Evolutionary conservation across 2,797 vertebrate genomes (phyloP), one percentile per base, ranked within the genome.

Genomic region (Cichlasoma orientale): DNA sequence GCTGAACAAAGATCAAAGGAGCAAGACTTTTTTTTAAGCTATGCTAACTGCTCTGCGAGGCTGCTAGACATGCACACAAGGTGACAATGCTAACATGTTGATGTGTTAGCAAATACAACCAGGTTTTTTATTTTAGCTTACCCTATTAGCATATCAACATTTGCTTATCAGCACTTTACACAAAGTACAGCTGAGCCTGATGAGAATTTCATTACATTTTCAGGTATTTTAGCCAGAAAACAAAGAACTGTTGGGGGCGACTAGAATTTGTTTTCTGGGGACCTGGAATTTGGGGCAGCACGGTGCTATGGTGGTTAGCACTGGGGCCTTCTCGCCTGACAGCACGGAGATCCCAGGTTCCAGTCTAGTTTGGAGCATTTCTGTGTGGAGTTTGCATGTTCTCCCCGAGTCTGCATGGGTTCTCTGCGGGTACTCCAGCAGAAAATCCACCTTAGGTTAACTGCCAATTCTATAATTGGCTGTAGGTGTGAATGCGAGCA

Each of bases 401-500:
- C 36, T 38, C 36, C 36, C 36, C 11, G 4, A 3, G 38, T 41
- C 38, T 41, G 38, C 4, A 13, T 41, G 38, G 11, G 36, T 18
- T 63, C 21, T 18, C 41, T 63, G 59, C 21, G 2, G 36, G 23
- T 44, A 18, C 13, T 63, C 36, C 41, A 21, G 23, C 23, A 25
- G 36, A 1, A 1, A 63, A 63, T 36, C 36, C 59, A 41, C 21
- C 58, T 63, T 18, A 14, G 59, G 23, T 41, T 63, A 25, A 41
- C 10, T 63, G 13, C 0, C 23, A 14, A 63, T 41, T 5, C 23
- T 63, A 25, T 25, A 41, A 25, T 44, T 63, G 58, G 41, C 58
- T 61, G 38, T 61, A 41, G 36, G 1, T 41, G 38, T 63, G 0
- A 23, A 38, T 38, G 36, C 4, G 38, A 4, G 4, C 0, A 0